Base-by-base conservation (phyloP, 2,888 invertebrate genomes). In the Eulithis testata region DNA sequence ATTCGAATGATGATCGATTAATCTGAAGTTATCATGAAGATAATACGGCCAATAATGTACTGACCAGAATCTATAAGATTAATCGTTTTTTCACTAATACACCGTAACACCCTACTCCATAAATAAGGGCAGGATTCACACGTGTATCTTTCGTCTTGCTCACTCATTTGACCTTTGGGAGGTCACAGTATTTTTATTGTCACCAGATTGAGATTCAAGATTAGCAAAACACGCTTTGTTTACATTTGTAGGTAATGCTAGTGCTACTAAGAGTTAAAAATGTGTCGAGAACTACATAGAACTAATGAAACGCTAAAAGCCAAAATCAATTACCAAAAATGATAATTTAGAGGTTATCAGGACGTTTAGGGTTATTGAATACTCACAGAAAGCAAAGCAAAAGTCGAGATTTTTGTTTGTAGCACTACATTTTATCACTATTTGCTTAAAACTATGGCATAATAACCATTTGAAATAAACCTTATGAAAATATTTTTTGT, bases 401-500 rank as follows among this genome's bases (percentile, higher is more conserved):
- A 58, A 53, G 47, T 40, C 59, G 44, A 63, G 49, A 44, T 9
- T 49, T 40, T 12, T 11, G 12, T 43, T 52, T 53, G 51, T 45
- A 56, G 54, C 73, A 73, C 73, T 72, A 56, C 63, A 65, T 65
- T 49, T 27, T 59, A 51, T 65, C 70, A 73, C 72, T 12, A 47
- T 1, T 63, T 9, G 5, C 37, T 53, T 47, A 47, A 50, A 54
- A 60, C 43, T 56, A 53, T 45, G 60, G 36, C n/a, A 49, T 56
- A 63, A 57, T 57, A 37, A 37, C 43, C 3, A 47, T 58, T 60
- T 54, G 53, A 45, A 14, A 61, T 55, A 53, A 61, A 58, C n/a
- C 63, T 55, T 52, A 73, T 74, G 73, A 68, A 75, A 77, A 76
- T 72, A 72, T 68, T 73, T 77, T 84, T 87, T 86, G 84, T 87